These are phyloP conservation scores for Acrobasis repandana DNA, from an alignment of 2,888 invertebrate genomes.

Conservation along the genomic window DNA sequence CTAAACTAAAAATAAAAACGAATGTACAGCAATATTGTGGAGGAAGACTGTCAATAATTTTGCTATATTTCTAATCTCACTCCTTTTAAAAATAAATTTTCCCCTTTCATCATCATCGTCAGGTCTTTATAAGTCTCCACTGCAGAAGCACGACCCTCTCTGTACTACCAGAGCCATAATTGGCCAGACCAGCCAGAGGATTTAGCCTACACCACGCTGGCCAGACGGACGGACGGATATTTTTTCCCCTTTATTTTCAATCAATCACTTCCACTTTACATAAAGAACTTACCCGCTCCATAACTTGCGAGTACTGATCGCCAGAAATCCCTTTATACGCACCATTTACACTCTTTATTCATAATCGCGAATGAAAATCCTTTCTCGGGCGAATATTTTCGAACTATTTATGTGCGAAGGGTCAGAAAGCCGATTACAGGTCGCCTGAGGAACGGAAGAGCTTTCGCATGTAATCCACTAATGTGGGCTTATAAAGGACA, in stretches of 20 bases:
- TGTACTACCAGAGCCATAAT: too few relatives aligned
- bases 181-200: too few relatives aligned
- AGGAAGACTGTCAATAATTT: too few relatives aligned
- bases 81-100: too few relatives aligned
- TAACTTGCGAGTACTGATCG: constrained; percentile 29
- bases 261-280: not conserved
- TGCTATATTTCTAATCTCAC: too few relatives aligned
- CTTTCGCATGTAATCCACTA: constrained; percentile 73
- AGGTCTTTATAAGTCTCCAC: too few relatives aligned
- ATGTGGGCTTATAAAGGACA: constrained; percentile 65
- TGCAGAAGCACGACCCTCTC: too few relatives aligned
- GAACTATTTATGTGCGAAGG: constrained; percentile 51
- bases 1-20: too few relatives aligned
- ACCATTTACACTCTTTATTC: constrained; percentile 41
- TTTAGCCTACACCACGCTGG: too few relatives aligned
- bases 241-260: not conserved
- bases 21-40: too few relatives aligned
- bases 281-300: constrained; percentile 16
- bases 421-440: constrained; percentile 76
- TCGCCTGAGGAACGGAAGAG: constrained; percentile 65
- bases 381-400: constrained; percentile 41
- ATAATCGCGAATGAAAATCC: constrained; percentile 42
- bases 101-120: too few relatives aligned
- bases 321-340: constrained; percentile 33
- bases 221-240: too few relatives aligned